A percentile compares a stretch with the other conserved stretches of the same genome.
These are phyloP conservation scores for Cryptosula pallasiana DNA, from an alignment of 2,888 invertebrate species.

Conservation along the genomic window DNA sequence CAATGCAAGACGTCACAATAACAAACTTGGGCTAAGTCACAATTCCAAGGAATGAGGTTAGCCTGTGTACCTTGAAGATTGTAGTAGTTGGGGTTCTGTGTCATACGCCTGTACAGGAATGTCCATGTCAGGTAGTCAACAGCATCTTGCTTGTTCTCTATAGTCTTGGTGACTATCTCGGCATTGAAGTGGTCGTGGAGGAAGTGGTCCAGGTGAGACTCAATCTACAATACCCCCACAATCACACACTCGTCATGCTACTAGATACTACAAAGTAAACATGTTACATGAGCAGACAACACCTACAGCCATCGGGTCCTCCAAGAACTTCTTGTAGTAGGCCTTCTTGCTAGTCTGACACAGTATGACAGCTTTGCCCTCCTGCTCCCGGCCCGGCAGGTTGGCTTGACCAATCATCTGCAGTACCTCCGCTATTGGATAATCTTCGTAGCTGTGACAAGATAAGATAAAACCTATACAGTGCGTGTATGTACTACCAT, in stretches of 20 bases:
- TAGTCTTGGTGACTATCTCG: slow-evolving; percentile 98
- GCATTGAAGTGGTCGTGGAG: slow-evolving; percentile 99
- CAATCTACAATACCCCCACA: slow-evolving; percentile 30
- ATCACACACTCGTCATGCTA: no score
- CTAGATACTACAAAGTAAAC: no score
- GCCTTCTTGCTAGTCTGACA: slow-evolving; percentile 97
- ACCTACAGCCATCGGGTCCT: slow-evolving; percentile 83
- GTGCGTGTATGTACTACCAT: no score
- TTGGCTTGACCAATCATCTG: slow-evolving; percentile 98
- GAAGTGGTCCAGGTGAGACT: slow-evolving; percentile 93
- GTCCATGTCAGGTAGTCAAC: slow-evolving; percentile 99
- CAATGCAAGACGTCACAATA: not conserved
- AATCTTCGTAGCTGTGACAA: slow-evolving; percentile 76
- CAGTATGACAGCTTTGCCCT: slow-evolving; percentile 83
- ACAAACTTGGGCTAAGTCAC: not conserved
- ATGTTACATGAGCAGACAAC: not conserved
- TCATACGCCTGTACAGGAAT: slow-evolving; percentile 88
- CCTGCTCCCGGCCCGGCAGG: slow-evolving; percentile 82
- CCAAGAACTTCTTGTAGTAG: slow-evolving; percentile 95
- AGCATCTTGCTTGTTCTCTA: slow-evolving; percentile 99
- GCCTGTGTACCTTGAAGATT: slow-evolving; percentile 71
- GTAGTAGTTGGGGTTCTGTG: slow-evolving; percentile 99
- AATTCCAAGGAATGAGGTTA: not conserved
- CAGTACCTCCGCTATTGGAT: slow-evolving; percentile 90
- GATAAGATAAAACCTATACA: no score